Conservation (phyloP, 1,140 invertebrate species). For the Pogonomyrmex barbatus region DNA sequence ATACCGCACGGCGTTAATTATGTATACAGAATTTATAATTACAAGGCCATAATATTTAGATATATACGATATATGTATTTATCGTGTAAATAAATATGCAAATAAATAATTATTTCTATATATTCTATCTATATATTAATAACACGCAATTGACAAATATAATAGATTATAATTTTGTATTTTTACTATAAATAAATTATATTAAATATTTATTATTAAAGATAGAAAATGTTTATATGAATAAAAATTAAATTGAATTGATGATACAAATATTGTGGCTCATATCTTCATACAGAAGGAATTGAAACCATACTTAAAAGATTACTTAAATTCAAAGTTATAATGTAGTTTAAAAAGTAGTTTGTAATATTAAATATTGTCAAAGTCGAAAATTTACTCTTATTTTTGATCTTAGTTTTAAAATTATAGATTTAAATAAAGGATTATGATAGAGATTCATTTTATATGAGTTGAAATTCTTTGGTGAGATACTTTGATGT, state of each 20-base stretch:
- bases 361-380: constrained; percentile 2
- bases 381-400: too few species aligned
- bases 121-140: constrained; percentile 45
- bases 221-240: neutral
- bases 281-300: neutral
- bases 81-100: neutral
- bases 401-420: too few species aligned
- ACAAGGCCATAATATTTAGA: constrained; percentile 41
- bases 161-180: neutral
- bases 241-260: neutral
- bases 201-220: neutral
- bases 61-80: constrained; percentile 20
- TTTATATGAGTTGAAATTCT: too few species aligned
- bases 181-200: constrained; percentile 2
- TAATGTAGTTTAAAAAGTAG: neutral
- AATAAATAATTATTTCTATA: constrained; percentile 54
- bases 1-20: neutral
- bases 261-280: neutral
- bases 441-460: too few species aligned
- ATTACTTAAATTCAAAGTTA: neutral
- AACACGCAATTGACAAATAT: constrained; percentile 23
- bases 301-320: neutral
- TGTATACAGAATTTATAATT: constrained; percentile 1
- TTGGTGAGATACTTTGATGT: too few species aligned
- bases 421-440: too few species aligned